phyloP scores from a whole-genome alignment of 2,888 invertebrate genomes.

The Crioceris asparagi region DNA sequence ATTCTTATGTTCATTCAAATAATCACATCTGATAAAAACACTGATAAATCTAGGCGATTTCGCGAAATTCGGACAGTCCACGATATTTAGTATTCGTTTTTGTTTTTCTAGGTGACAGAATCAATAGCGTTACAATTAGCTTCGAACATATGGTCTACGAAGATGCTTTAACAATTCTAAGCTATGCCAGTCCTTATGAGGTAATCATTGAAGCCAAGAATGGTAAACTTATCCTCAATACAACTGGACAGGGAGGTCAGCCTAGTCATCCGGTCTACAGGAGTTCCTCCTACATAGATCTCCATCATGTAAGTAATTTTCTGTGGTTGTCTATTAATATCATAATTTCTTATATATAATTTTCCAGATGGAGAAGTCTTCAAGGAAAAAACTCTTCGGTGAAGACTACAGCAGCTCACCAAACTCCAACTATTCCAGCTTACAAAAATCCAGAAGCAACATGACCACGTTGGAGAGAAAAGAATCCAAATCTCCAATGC shows the following conservation, averaged over 20 bases:
- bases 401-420: slow-evolving; percentile 36
- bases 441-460: slow-evolving; percentile 32
- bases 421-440: slow-evolving; percentile 38
- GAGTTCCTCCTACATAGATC: slow-evolving; percentile 69
- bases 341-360: too few species aligned
- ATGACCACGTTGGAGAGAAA: slow-evolving; percentile 34
- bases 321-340: background rate
- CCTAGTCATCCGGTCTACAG: slow-evolving; percentile 67
- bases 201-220: slow-evolving; percentile 67
- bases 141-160: slow-evolving; percentile 83
- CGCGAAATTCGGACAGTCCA: background rate
- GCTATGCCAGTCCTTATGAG: slow-evolving; percentile 85
- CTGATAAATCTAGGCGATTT: too few species aligned
- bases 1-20: too few species aligned
- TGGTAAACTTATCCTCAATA: slow-evolving; percentile 31
- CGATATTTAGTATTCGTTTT: background rate
- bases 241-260: slow-evolving; percentile 36
- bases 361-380: slow-evolving; percentile 27
- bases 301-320: slow-evolving; percentile 32
- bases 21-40: too few species aligned
- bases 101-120: slow-evolving; percentile 65
- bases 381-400: slow-evolving; percentile 34
- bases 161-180: slow-evolving; percentile 80
- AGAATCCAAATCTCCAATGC: slow-evolving; percentile 28
- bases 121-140: slow-evolving; percentile 75